phyloP scores from a whole-genome alignment of 2,888 invertebrate species.

The Machimus rusticus region DNA sequence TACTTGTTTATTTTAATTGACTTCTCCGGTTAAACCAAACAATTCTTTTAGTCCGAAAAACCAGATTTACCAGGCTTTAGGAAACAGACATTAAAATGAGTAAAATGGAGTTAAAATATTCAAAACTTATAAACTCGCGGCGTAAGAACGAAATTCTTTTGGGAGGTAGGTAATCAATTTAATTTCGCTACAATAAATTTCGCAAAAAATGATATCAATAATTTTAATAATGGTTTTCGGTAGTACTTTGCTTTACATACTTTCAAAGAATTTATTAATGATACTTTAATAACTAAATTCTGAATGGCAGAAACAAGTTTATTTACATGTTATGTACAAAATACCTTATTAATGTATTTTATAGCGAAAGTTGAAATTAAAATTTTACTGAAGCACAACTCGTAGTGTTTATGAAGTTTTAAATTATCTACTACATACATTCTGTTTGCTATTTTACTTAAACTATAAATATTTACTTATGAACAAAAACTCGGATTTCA shows the following conservation, averaged over 20 bases:
- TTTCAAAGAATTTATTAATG: not conserved
- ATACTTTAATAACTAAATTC: not conserved
- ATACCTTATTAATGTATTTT: not conserved
- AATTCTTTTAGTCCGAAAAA: not conserved
- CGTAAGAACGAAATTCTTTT: not conserved
- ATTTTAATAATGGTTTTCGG: not conserved
- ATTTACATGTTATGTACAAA: slow-evolving; percentile 11
- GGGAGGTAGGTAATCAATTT: not conserved
- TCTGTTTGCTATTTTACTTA: not conserved
- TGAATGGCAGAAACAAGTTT: not conserved
- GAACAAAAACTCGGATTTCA: not conserved
- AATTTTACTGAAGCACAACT: not conserved
- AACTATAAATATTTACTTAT: not conserved
- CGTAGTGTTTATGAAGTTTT: not conserved
- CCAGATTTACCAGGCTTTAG: too few relatives aligned
- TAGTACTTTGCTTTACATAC: not conserved
- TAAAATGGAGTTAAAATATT: too few relatives aligned
- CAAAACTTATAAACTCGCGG: not conserved
- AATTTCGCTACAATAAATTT: not conserved
- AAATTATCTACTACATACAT: not conserved
- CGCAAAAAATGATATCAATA: not conserved
- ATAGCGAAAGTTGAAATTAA: not conserved
- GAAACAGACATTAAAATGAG: too few relatives aligned
- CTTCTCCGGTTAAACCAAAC: too few relatives aligned
- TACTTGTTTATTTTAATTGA: not conserved